Evolutionary conservation across 2,888 invertebrate genomes (phyloP), one percentile per base, ranked within the genome.

Genomic region (Ormyrus thymus): DNA sequence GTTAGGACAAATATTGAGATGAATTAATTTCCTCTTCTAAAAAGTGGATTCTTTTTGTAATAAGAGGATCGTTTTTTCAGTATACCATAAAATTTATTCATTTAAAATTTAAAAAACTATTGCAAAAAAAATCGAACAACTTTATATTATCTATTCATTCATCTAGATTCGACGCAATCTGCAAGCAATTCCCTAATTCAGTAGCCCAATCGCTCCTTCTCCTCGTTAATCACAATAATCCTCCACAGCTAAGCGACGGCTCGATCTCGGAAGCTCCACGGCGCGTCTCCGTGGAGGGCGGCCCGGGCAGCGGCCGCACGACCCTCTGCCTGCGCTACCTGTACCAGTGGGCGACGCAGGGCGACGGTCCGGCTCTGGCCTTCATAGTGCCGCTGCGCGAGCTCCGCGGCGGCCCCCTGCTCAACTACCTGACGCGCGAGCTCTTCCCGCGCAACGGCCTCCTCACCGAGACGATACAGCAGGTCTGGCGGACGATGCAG

Each of bases 281-380:
- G 29, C 90, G 92, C 13, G 91, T 92, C 64, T 90, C 92, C 56
- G 88, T 92, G 11, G 92, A 92, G 84, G 92, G 92, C 62, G 91
- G 91, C 58, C 89, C 92, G 62, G 92, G 92, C 85, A 91, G 91
- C 75, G 92, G 92, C 48, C 90, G 92, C 81, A 92, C 91, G 50
- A 91, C 91, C 11, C 86, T 92, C 7, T 91, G 91, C 62, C 87
- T 92, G 58, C 90, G 91, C 50, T 87, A 92, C n/a, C 88, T 92
- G 10, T 91, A 92, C 85, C 91, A 92, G 7, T 92, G 92, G 92
- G 92, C 92, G 2, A 91, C 90, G 53, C 91, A 91, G 81, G 90
- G 90, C 45, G 91, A 91, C 4, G 90, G 90, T 15, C 90, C 91
- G n/a, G 90, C 91, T 9, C 83, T 92, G 77, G 91, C 91, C 7